Base-by-base conservation (phyloP, 2,797 vertebrate genomes). In the Morus bassanus region DNA sequence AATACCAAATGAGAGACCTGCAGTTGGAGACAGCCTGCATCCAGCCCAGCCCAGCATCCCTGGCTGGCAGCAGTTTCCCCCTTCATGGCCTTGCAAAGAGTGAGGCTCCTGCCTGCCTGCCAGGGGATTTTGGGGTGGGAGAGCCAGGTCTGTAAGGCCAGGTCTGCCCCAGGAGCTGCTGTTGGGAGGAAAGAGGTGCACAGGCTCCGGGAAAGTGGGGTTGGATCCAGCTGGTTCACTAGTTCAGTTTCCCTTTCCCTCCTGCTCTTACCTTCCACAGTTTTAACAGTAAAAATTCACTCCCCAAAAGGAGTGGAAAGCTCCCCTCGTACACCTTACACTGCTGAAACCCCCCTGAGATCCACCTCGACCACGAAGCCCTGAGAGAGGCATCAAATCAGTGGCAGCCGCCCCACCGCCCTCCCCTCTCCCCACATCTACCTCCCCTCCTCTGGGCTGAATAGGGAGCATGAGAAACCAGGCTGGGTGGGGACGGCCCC, bases 381-480 rank as follows among this genome's bases (percentile, higher is more conserved):
- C 53, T 5, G 1, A 59, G 33, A 56, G 68, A 60, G 35, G 54
- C 72, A 60, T 81, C 89, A 88, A 96, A 95, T 78, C 92, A 60
- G 30, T 0, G 5, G 22, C 8, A 6, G 56, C 54, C 2, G 11
- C 53, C 53, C 85, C 54, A 46, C 45, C 16, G 21, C 72, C 11
- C 70, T 74, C 73, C 18, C n/a, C 24, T 68, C 37, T 76, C 68
- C 76, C 43, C 86, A 33, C 43, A 46, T 18, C 64, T 33, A n/a
- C 68, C 74, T 92, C 72, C 72, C 73, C 65, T 89, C 77, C 59
- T 63, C 43, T 33, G 77, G 60, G 45, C 92, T 93, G 88, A 95
- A 94, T 87, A 77, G 85, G 43, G 88, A 94, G 93, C 97, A 96
- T 94, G 88, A 97, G 95, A 96, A 96, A 96, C 95, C 75, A 91